A percentile compares a stretch with the other conserved stretches of the same genome.
Evolutionary conservation across 2,797 vertebrate genomes (phyloP).

Genomic region (Diplodus sargus): DNA sequence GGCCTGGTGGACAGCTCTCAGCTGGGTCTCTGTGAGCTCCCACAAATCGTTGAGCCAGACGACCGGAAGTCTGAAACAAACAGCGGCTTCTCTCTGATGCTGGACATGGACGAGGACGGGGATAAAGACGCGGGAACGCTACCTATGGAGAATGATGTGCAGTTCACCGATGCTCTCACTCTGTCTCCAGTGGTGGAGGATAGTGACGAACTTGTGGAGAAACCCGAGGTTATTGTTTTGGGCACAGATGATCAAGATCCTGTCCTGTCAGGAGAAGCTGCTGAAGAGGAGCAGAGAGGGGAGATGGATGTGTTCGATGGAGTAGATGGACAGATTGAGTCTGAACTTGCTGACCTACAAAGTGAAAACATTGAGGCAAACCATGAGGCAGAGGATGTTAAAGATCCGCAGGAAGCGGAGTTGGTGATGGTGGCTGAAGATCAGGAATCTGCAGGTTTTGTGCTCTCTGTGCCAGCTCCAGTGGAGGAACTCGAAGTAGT

Average conservation of each 20-base stretch:
- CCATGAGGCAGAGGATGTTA: conserved; percentile 14
- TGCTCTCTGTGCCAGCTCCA: conserved; percentile 13
- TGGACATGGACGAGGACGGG: conserved; percentile 90
- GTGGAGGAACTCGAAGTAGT: conserved; percentile 16
- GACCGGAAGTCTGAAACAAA: conserved; percentile 77
- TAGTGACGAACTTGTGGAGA: conserved; percentile 25
- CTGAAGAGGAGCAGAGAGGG: conserved; percentile 32
- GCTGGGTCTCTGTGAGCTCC: conserved; percentile 73
- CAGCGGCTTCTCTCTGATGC: conserved; percentile 89
- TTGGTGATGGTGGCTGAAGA: conserved; percentile 10
- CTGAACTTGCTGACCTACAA: conserved; percentile 27
- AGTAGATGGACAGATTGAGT: conserved; percentile 11
- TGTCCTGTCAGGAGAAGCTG: conserved; percentile 12
- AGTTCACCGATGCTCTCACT: conserved; percentile 4
- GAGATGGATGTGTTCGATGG: conserved; percentile 47
- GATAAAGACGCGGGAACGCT: conserved; percentile 40
- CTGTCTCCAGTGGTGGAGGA: conserved; percentile 23
- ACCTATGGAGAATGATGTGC: conserved; percentile 51
- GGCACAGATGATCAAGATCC: conserved; percentile 44
- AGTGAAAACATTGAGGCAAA: conserved; percentile 26
- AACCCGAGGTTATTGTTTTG: conserved; percentile 59
- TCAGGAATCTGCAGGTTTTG: conserved; percentile 17
- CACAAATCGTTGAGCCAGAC: conserved; percentile 74
- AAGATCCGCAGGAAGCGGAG: conserved; percentile 17
- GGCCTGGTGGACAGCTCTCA: conserved; percentile 73